Base-by-base conservation (phyloP, 2,797 vertebrate genomes). In the Glyptemys insculpta region DNA sequence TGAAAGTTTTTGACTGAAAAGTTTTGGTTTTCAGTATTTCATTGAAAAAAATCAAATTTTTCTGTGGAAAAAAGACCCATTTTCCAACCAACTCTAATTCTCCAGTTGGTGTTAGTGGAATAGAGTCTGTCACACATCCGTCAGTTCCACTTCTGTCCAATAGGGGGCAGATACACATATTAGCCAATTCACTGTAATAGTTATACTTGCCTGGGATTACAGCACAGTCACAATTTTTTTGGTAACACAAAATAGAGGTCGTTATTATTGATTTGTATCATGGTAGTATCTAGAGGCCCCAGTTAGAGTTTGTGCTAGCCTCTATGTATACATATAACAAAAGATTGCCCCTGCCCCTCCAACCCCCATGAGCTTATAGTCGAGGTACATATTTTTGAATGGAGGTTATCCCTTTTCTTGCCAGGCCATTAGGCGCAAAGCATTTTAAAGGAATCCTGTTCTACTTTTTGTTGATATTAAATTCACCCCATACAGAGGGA, bases 401-500 rank as follows among this genome's bases (percentile, higher is more conserved):
- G 19, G 19, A 37, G 5, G n/a, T 72, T 41, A 23, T 72, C 19
- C 21, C n/a, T 11, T 72, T 12, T n/a, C 25, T 65, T 53, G 5
- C 83, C n/a, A 16, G 54, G 16, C 74, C 78, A 2, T 18, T 78
- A 37, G 50, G n/a, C 37, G 2, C n/a, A 85, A 57, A 88, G 56
- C 19, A 65, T 18, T 37, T 10, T 15, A 79, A 31, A 25, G 29
- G 84, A 80, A 82, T 90, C 4, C 1, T 57, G 78, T 47, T 8
- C 57, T 11, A 31, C 14, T 59, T 34, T 2, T 53, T 2, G 8
- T 0, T 0, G 53, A 72, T 16, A 74, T 41, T 15, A 86, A 91
- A 56, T 7, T 16, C 53, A 15, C 0, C 0, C 3, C 21, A 50
- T 88, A 54, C 62, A 87, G n/a, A 0, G 0, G 44, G 72, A 53